Conservation (phyloP, 2,113 vertebrate species). For the Toxotes jaculatrix region DNA sequence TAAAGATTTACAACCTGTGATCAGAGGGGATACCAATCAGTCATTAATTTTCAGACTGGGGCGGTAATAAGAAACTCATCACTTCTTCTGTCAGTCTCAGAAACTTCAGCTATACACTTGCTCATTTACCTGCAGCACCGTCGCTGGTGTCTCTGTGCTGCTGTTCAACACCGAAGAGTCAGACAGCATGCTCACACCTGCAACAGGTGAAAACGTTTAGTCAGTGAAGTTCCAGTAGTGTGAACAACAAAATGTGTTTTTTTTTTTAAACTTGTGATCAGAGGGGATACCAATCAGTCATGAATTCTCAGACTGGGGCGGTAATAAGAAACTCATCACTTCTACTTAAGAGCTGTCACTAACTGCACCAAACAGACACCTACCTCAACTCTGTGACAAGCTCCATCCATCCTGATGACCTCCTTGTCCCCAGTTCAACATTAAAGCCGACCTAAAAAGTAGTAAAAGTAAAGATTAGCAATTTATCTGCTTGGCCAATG, state of each 20-base stretch:
- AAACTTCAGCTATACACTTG: too few species aligned
- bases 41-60: slow-evolving; percentile 79
- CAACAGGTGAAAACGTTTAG: background rate
- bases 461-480: too few species aligned
- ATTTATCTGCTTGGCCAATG: too few species aligned
- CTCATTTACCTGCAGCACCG: background rate
- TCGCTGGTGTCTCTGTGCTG: background rate
- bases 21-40: slow-evolving; percentile 77
- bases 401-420: fast-evolving
- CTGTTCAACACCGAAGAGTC: too few species aligned
- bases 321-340: slow-evolving; percentile 72
- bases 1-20: background rate
- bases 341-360: background rate
- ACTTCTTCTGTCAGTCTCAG: background rate
- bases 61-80: slow-evolving; percentile 77
- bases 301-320: slow-evolving; percentile 80
- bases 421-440: background rate
- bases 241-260: background rate
- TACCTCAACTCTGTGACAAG: background rate
- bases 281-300: slow-evolving; percentile 72
- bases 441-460: background rate
- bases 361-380: background rate
- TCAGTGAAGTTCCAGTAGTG: too few species aligned
- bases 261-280: slow-evolving; percentile 35
- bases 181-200: background rate